phyloP scores from a whole-genome alignment of 2,888 invertebrate genomes.

The Caenorhabditis panamensis region DNA sequence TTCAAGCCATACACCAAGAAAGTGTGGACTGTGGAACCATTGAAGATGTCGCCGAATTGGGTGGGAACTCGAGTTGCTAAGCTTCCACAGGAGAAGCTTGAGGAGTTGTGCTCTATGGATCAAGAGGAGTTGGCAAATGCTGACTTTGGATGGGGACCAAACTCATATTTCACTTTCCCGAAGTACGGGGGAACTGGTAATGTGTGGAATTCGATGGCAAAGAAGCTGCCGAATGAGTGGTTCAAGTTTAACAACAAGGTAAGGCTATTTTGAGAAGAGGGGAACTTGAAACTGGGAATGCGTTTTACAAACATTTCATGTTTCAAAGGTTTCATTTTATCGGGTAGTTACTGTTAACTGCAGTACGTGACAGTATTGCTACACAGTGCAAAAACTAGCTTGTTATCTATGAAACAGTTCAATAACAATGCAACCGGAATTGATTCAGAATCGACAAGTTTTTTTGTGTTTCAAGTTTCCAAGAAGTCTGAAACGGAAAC shows the following conservation, averaged over 20 bases:
- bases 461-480: too few relatives aligned
- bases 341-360: too few relatives aligned
- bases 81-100: conserved; percentile 79
- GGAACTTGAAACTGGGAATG: too few relatives aligned
- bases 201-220: conserved; percentile 79
- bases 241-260: conserved; percentile 76
- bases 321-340: too few relatives aligned
- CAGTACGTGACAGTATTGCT: too few relatives aligned
- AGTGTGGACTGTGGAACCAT: conserved; percentile 80
- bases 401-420: too few relatives aligned
- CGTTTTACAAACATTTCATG: too few relatives aligned
- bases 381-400: too few relatives aligned
- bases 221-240: conserved; percentile 78
- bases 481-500: background rate
- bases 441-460: too few relatives aligned
- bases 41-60: conserved; percentile 80
- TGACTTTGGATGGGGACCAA: conserved; percentile 81
- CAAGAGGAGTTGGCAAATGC: conserved; percentile 77
- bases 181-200: conserved; percentile 81
- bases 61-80: conserved; percentile 80
- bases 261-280: background rate
- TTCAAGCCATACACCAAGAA: conserved; percentile 81
- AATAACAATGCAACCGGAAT: too few relatives aligned
- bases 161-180: conserved; percentile 80
- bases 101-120: conserved; percentile 78